These are phyloP conservation scores for Halcyon malimbica DNA, from an alignment of 2,113 vertebrate genomes.

Conservation along the genomic window DNA sequence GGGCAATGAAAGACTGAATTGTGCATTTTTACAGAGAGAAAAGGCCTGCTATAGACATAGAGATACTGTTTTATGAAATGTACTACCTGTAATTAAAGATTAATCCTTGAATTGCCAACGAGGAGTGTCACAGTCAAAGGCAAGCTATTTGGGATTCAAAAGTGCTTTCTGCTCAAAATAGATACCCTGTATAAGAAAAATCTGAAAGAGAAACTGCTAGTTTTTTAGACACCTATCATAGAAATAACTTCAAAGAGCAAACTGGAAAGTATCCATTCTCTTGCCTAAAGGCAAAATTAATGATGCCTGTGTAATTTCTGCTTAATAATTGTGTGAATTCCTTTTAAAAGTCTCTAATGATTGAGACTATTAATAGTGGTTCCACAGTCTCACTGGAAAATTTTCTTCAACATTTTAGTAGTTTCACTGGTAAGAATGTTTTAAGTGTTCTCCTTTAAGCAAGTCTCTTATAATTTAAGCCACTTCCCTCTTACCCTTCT, in stretches of 20 bases:
- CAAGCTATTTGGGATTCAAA: neutral
- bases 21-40: neutral
- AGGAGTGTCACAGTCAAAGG: neutral
- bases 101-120: neutral
- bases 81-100: neutral
- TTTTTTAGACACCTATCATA: neutral
- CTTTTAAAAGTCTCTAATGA: neutral
- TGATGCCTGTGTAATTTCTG: neutral
- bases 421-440: neutral
- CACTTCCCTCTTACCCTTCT: neutral
- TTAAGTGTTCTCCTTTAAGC: neutral
- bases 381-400: neutral
- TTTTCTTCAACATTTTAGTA: neutral
- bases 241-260: neutral
- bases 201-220: neutral
- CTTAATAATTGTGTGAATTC: neutral
- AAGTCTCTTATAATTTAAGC: neutral
- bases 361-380: neutral
- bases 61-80: neutral
- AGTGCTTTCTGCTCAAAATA: neutral
- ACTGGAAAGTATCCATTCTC: neutral
- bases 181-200: neutral
- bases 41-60: neutral
- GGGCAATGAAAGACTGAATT: neutral
- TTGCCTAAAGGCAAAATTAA: neutral